Evolutionary conservation across 1,140 invertebrate species (phyloP).

Genomic region (Pemphigus obesinymphae): DNA sequence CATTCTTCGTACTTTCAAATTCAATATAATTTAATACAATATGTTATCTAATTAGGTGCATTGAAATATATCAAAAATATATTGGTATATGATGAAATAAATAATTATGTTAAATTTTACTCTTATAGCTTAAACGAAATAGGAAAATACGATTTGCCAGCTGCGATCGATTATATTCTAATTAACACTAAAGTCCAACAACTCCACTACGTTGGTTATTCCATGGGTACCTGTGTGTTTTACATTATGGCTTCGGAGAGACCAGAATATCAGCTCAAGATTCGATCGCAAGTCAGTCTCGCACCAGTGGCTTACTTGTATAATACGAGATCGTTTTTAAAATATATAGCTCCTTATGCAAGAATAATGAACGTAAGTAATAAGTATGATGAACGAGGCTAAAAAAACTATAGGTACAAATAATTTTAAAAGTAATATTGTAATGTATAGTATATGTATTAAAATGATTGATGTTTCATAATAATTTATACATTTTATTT

Average conservation of each 20-base stretch:
- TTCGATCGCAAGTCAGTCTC: conserved; percentile 45
- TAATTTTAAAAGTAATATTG: too few species aligned
- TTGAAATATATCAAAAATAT: too few species aligned
- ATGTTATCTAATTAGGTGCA: too few species aligned
- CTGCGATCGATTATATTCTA: conserved; percentile 59
- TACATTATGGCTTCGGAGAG: conserved; percentile 54
- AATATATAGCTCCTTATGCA: conserved; percentile 55
- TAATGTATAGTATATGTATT: too few species aligned
- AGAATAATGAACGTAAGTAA: conserved; percentile 46
- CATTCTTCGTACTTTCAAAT: too few species aligned
- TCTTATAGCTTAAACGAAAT: conserved; percentile 59
- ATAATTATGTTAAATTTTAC: too few species aligned
- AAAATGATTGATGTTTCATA: too few species aligned
- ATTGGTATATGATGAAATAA: too few species aligned
- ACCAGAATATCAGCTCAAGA: conserved; percentile 56
- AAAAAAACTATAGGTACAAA: too few species aligned
- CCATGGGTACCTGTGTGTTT: conserved; percentile 58
- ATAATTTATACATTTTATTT: too few species aligned
- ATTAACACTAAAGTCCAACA: conserved; percentile 53
- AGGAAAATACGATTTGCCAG: conserved; percentile 60
- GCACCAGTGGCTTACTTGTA: conserved; percentile 40
- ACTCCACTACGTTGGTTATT: conserved; percentile 58
- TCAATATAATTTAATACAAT: too few species aligned
- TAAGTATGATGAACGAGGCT: too few species aligned
- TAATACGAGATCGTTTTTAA: conserved; percentile 57